Conservation (phyloP, 2,113 vertebrate species). For the Strix aluco region DNA sequence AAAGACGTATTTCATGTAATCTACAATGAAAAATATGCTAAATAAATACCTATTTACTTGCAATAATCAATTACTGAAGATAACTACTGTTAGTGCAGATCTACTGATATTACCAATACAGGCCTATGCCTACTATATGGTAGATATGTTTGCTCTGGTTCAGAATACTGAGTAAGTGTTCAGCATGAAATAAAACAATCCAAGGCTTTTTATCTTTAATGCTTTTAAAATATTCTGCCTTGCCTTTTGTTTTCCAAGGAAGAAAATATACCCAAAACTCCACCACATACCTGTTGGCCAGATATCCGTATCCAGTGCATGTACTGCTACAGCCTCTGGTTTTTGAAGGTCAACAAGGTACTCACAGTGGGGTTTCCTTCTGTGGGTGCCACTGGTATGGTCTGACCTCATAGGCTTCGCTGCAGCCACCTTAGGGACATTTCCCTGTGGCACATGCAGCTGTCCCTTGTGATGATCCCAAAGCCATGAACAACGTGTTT, state of each 20-base stretch:
- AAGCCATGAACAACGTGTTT: not conserved
- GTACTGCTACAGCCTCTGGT: not conserved
- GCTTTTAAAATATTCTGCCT: not conserved
- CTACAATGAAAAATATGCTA: not conserved
- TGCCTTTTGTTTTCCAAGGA: not conserved
- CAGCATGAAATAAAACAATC: not conserved
- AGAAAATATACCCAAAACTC: not conserved
- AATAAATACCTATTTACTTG: not conserved
- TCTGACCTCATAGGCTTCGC: not conserved
- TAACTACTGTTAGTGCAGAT: not conserved
- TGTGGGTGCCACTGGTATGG: not conserved
- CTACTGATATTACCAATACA: not conserved
- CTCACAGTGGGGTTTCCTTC: not conserved
- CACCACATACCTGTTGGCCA: not conserved
- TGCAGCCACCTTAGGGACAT: not conserved
- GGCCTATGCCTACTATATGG: not conserved
- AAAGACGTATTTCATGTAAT: not conserved
- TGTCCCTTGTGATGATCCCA: not conserved
- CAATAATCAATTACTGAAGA: not conserved
- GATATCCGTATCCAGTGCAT: too few relatives aligned
- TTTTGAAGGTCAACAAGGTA: not conserved
- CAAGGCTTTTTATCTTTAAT: not conserved
- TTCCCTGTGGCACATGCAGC: not conserved
- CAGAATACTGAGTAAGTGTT: not conserved
- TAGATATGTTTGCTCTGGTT: not conserved